Evolutionary conservation across 1,140 invertebrate genomes (phyloP), one percentile per base, ranked within the genome.

Genomic region (Mylabris phalerata): DNA sequence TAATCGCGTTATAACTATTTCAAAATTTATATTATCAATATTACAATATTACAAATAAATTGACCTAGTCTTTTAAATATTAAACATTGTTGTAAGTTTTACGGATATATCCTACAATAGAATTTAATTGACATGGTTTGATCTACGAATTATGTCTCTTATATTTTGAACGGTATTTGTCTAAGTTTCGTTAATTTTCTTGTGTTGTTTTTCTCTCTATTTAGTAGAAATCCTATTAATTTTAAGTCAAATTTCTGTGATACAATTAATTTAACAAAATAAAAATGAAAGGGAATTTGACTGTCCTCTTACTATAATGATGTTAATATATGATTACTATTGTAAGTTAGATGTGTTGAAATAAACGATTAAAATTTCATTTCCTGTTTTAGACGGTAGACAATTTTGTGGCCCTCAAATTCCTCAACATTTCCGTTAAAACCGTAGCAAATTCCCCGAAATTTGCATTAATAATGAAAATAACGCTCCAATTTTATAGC

Each of bases 161-260:
- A 41, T 63, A 49, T 44, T 27, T 63, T 32, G 6, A 49, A 25
- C 47, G 51, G 54, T 59, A 13, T 10, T 59, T 55, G 26, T 51
- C 48, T 40, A 5, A n/a, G 13, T 32, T 41, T 39, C 24, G 51
- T 45, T n/a, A 47, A 43, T 51, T 38, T 10, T 41, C 13, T 54
- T 49, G 42, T 26, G 41, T 27, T 59, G 48, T 13, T 42, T 42
- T 41, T 11, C 13, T 41, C 39, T 32, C 25, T 19, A 4, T 58
- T 4, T 45, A 40, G 45, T 19, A 19, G 19, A 19, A 13, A 38
- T 50, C 11, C 9, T 44, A 50, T 66, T 57, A 59, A 57, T 60
- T 60, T 61, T 66, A 64, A 61, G 64, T 66, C 64, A 66, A 66
- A 64, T 66, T 66, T 66, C 64, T 66, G 64, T 66, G 64, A 66